Evolutionary conservation across 2,888 invertebrate species (phyloP).

Genomic region (Hipparchia semele): DNA sequence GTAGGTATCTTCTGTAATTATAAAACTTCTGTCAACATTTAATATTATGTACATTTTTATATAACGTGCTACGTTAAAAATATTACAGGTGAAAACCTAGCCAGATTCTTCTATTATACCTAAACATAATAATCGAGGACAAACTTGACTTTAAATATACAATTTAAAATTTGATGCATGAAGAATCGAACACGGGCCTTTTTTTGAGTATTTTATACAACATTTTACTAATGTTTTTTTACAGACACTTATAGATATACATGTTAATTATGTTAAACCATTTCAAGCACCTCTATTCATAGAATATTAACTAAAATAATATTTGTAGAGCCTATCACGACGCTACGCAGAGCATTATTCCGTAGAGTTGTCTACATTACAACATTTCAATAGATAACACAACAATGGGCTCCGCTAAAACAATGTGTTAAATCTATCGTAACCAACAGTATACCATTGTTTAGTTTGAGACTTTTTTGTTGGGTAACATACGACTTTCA

Average conservation of each 20-base stretch:
- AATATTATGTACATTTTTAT: no score
- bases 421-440: constrained; percentile 9
- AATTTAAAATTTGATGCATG: no score
- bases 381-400: constrained; percentile 6
- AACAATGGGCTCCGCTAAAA: constrained; percentile 1
- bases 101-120: no score
- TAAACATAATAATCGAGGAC: no score
- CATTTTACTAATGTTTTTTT: no score
- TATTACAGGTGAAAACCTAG: no score
- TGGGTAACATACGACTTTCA: background rate
- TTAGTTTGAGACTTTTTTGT: background rate
- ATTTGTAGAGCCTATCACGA: constrained; percentile 9
- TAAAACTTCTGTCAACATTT: no score
- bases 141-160: no score
- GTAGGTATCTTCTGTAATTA: background rate
- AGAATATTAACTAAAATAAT: constrained; percentile 17
- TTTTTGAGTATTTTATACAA: no score
- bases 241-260: no score
- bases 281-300: constrained; percentile 16
- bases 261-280: background rate
- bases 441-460: background rate
- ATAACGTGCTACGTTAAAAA: no score
- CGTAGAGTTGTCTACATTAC: constrained; percentile 4
- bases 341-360: background rate
- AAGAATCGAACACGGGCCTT: no score